Base-by-base conservation (phyloP, 2,797 vertebrate genomes). In the Sebastes taczanowskii region DNA sequence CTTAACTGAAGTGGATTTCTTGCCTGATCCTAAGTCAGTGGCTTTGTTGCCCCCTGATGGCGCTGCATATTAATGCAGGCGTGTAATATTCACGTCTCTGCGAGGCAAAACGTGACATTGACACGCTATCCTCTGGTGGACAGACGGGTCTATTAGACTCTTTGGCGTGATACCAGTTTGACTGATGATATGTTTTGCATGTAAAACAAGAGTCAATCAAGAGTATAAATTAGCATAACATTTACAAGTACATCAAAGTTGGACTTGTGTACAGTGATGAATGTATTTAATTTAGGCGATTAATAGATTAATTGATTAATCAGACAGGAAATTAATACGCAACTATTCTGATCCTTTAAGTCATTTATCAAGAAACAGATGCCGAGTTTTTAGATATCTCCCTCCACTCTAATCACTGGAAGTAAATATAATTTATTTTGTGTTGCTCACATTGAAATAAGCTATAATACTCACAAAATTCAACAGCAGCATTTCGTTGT, bases 261-360 rank as follows among this genome's bases (percentile, higher is more conserved):
- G 7, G 46, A 49, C 0, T 49, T 49, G 0, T 49, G 46, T 49
- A 1, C 18, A 49, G 46, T 49, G 46, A 7, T 49, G 3, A 20
- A 49, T 49, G 46, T 49, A 46, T 46, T 46, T 46, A 49, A 49
- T 49, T 49, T 49, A 49, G 16, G 0, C 16, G 18, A 49, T 49
- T 49, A 7, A 18, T 49, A 20, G 16, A 49, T 49, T 20, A 0
- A 20, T 20, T 49, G 46, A 49, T 49, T 49, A 49, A 7, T 49
- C 53, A 8, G 18, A 49, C 18, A 0, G 18, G 7, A 49, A 20
- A 49, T 49, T 4, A 49, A 8, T 49, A 0, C 0, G 11, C 22
- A 55, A 23, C 11, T 55, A 55, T 55, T 55, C 20, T 55, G 53
- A 23, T 23, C 55, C 6, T 14, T 58, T 25, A 27, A 58, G 55